phyloP scores from a whole-genome alignment of 2,113 vertebrate species.

The Lepus europaeus region DNA sequence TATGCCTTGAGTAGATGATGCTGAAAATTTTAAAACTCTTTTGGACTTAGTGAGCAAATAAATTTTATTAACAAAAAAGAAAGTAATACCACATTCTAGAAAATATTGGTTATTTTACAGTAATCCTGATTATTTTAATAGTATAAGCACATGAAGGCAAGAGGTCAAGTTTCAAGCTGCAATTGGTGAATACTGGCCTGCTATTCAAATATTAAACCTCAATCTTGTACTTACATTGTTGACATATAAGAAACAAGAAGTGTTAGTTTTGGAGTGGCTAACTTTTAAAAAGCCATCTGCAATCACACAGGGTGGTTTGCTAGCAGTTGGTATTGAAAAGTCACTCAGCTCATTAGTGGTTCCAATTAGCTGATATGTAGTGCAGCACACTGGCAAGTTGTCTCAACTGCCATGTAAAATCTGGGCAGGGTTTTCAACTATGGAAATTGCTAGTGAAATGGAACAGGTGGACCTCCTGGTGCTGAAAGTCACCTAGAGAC shows the following conservation, averaged over 20 bases:
- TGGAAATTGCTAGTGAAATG: background rate
- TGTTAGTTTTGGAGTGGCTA: constrained; percentile 36
- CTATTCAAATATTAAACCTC: background rate
- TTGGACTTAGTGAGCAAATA: background rate
- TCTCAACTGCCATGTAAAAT: background rate
- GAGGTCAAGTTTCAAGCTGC: background rate
- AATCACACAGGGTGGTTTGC: constrained; percentile 46
- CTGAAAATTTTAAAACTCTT: background rate
- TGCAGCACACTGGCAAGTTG: background rate
- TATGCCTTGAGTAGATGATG: background rate
- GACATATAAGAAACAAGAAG: background rate
- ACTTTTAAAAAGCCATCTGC: constrained; percentile 72
- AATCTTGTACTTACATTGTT: background rate
- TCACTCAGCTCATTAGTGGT: constrained; percentile 64
- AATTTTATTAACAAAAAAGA: background rate
- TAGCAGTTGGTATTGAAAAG: constrained; percentile 63
- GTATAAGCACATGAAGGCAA: background rate
- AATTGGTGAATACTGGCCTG: background rate
- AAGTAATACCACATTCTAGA: background rate
- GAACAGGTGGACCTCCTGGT: background rate
- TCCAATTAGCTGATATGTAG: constrained; percentile 61
- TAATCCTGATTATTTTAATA: background rate
- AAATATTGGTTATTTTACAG: background rate
- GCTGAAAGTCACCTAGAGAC: background rate
- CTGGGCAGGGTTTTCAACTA: background rate